Percentiles rank a stretch among this genome's conserved stretches.
These are phyloP conservation scores for Sicus ferrugineus DNA, from an alignment of 2,888 invertebrate genomes.

Conservation along the genomic window DNA sequence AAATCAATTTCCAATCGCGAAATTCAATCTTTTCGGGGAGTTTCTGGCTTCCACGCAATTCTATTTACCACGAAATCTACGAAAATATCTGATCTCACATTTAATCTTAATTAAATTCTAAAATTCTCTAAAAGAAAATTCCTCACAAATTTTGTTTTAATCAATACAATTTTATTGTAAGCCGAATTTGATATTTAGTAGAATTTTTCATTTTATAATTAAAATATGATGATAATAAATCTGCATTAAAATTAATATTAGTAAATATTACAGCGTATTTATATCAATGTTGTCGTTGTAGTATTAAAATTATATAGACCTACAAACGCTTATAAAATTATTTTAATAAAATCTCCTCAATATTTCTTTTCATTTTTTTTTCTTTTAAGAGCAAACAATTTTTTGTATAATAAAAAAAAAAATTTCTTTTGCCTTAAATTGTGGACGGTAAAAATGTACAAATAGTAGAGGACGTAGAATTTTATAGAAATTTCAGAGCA, in stretches of 20 bases:
- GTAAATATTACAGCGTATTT: slow-evolving; percentile 22
- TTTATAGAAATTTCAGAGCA: slow-evolving; percentile 33
- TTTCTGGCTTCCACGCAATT: no score
- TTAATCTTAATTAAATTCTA: no score
- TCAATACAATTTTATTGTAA: slow-evolving; percentile 28
- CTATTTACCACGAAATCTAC: no score
- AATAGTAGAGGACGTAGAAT: slow-evolving; percentile 42
- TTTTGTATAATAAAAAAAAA: no score
- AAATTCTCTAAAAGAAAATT: no score
- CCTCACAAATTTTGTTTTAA: slow-evolving; percentile 24
- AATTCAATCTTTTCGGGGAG: no score
- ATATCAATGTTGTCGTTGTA: slow-evolving; percentile 4
- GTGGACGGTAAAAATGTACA: slow-evolving; percentile 31
- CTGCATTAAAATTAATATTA: slow-evolving; percentile 22
- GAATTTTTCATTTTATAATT: slow-evolving; percentile 25
- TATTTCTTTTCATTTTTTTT: not conserved
- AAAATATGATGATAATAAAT: slow-evolving; percentile 19
- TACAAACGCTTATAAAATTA: slow-evolving; percentile 22
- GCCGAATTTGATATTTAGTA: slow-evolving; percentile 19
- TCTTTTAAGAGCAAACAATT: not conserved
- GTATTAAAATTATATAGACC: not conserved
- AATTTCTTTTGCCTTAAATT: not conserved
- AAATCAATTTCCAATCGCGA: no score
- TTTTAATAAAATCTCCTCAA: slow-evolving; percentile 1
- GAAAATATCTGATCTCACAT: no score